Evolutionary conservation across 2,797 vertebrate genomes (phyloP).

Genomic region (Xiphophorus birchmanni): DNA sequence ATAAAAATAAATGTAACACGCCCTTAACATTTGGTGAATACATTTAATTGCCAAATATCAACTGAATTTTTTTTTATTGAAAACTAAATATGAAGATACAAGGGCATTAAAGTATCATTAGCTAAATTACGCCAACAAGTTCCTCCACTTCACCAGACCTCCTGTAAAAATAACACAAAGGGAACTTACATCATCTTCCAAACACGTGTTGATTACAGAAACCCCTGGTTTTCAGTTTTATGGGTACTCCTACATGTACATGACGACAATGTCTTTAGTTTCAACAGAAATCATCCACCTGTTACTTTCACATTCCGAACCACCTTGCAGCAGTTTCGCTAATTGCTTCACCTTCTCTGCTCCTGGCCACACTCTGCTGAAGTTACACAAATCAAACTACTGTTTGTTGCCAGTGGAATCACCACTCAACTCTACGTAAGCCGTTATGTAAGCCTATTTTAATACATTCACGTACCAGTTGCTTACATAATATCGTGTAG

Average conservation of each 20-base stretch:
- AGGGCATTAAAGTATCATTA: not conserved
- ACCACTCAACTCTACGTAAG: slow-evolving; percentile 3
- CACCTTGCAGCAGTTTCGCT: not conserved
- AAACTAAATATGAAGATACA: not conserved
- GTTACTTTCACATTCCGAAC: not conserved
- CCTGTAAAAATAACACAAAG: not conserved
- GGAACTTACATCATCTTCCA: not conserved
- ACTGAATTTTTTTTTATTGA: not conserved
- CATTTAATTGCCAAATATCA: not conserved
- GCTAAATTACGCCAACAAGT: not conserved
- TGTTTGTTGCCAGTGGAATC: slow-evolving; percentile 12
- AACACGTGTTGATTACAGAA: not conserved
- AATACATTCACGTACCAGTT: slow-evolving; percentile 50
- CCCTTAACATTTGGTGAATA: not conserved
- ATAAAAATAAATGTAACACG: not conserved
- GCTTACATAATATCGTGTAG: slow-evolving; percentile 70
- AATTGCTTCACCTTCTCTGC: slow-evolving; percentile 17
- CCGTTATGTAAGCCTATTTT: slow-evolving; percentile 64
- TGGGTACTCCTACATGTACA: not conserved
- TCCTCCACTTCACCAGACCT: not conserved
- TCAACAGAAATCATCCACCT: not conserved
- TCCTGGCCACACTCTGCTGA: slow-evolving; percentile 61
- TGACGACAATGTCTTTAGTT: not conserved
- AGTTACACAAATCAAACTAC: slow-evolving; percentile 9
- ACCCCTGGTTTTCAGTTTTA: not conserved